A percentile compares a stretch with the other conserved stretches of the same genome.
Conservation (phyloP, 2,113 vertebrate species). For the Psittacula cyanocephala region DNA sequence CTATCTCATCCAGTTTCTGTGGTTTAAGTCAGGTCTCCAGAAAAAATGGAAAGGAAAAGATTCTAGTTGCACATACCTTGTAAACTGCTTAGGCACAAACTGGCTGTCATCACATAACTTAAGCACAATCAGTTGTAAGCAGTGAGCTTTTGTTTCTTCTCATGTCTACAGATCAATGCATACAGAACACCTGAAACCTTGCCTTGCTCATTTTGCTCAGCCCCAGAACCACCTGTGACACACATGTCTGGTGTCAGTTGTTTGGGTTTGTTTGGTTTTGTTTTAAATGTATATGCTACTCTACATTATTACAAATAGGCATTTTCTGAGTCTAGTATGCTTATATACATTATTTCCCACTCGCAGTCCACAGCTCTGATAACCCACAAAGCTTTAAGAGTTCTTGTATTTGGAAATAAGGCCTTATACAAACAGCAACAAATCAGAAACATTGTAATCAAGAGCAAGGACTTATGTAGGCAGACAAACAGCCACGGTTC, state of each 20-base stretch:
- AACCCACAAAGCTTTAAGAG: background rate
- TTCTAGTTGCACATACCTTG: background rate
- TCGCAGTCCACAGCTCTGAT: background rate
- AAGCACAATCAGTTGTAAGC: background rate
- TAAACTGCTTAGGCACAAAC: background rate
- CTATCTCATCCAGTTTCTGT: accelerated
- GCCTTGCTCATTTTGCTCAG: background rate
- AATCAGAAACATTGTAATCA: background rate
- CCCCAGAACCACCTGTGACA: background rate
- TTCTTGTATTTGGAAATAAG: background rate
- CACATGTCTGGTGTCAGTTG: accelerated
- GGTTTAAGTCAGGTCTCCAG: background rate
- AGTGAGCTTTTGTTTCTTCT: background rate
- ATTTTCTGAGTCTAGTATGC: background rate
- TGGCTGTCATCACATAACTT: background rate
- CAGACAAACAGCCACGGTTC: background rate
- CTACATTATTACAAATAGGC: background rate
- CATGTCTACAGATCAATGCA: background rate
- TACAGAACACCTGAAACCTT: background rate
- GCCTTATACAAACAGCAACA: background rate
- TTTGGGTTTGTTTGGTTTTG: background rate
- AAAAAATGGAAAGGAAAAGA: background rate
- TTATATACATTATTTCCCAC: background rate
- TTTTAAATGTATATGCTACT: background rate
- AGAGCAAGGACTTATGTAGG: background rate